These are phyloP conservation scores for Caerostris darwini DNA, from an alignment of 1,140 invertebrate species.

Conservation along the genomic window DNA sequence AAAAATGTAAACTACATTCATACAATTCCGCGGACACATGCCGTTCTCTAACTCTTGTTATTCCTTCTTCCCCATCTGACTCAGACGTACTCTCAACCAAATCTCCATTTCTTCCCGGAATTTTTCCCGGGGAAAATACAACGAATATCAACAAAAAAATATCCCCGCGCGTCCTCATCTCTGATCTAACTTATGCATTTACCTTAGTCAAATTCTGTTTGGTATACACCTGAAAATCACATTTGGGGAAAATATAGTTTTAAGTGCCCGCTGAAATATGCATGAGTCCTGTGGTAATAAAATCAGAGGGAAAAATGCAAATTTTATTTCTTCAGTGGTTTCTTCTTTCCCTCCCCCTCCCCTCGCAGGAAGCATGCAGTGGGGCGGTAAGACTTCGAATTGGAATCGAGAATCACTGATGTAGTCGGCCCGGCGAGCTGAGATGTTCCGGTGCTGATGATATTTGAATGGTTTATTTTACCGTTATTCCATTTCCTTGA, in stretches of 20 bases:
- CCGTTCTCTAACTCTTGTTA: too few species aligned
- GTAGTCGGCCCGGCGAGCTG: not conserved
- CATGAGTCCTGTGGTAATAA: conserved; percentile 49
- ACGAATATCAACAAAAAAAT: not conserved
- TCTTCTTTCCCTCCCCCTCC: not conserved
- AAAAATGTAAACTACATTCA: too few species aligned
- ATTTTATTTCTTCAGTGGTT: conserved; percentile 31
- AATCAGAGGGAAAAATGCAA: conserved; percentile 43
- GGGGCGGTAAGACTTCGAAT: not conserved
- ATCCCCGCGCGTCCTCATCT: not conserved
- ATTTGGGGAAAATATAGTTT: conserved; percentile 52
- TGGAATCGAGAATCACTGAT: conserved; percentile 43
- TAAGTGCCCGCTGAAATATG: conserved; percentile 59
- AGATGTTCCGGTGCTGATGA: conserved; percentile 35
- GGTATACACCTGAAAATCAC: conserved; percentile 45
- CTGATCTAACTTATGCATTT: not conserved
- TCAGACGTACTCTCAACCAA: not conserved
- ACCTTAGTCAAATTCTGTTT: conserved; percentile 37
- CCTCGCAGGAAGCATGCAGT: not conserved
- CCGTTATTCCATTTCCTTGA: conserved; percentile 35
- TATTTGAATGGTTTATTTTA: conserved; percentile 33
- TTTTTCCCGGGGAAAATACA: not conserved
- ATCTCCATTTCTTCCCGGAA: not conserved
- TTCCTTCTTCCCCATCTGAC: not conserved
- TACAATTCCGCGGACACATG: too few species aligned